Evolutionary conservation across 2,888 invertebrate genomes (phyloP).

Genomic region (Parnassius glacialis): DNA sequence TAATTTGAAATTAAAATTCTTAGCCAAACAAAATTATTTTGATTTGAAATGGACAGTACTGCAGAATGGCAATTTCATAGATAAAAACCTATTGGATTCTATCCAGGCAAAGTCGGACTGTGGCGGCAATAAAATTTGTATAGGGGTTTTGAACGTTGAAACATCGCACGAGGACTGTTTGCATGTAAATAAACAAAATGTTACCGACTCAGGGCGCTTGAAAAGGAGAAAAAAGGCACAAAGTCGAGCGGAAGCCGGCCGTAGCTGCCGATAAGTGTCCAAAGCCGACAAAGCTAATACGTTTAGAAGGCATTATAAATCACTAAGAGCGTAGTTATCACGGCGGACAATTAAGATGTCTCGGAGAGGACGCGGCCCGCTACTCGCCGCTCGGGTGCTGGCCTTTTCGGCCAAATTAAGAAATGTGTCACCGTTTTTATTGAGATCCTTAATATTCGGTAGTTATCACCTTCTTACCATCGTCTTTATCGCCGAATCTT

Average conservation of each 20-base stretch:
- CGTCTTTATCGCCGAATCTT: slow-evolving; percentile 12
- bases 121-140: slow-evolving; percentile 30
- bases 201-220: slow-evolving; percentile 22
- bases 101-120: too few relatives aligned
- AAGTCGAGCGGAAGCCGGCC: slow-evolving; percentile 63
- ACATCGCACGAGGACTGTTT: slow-evolving; percentile 30
- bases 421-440: slow-evolving; percentile 41
- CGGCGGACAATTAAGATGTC: slow-evolving; percentile 73
- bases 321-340: slow-evolving; percentile 64
- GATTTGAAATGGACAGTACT: too few relatives aligned
- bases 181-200: slow-evolving; percentile 36
- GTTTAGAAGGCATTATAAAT: slow-evolving; percentile 71
- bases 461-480: slow-evolving; percentile 17
- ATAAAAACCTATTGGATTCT: too few relatives aligned
- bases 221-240: slow-evolving; percentile 41
- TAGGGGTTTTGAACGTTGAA: slow-evolving; percentile 12
- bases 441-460: slow-evolving; percentile 25
- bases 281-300: slow-evolving; percentile 75
- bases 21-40: too few relatives aligned
- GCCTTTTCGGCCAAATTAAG: slow-evolving; percentile 35
- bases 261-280: slow-evolving; percentile 59
- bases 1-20: too few relatives aligned
- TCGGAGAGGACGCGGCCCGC: slow-evolving; percentile 30
- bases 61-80: too few relatives aligned
- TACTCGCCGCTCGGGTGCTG: slow-evolving; percentile 25